Percentiles rank a stretch among this genome's conserved stretches.
Conservation (phyloP, 2,888 invertebrate species). For the Pimpla rufipes region DNA sequence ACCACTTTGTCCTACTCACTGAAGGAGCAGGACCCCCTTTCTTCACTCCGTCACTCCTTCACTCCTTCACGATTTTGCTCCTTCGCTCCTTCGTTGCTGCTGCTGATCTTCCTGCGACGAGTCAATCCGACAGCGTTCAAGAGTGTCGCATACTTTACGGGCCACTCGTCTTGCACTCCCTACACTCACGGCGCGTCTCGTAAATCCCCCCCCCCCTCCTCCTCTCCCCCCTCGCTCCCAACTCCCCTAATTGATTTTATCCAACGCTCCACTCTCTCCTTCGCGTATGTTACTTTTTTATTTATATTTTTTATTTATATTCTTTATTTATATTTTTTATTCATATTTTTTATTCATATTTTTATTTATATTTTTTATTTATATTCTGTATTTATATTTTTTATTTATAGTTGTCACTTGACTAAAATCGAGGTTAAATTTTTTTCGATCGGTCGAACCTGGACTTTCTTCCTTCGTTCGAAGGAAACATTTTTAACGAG, state of each 20-base stretch:
- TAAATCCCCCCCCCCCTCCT: no score
- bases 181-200: constrained; percentile 45
- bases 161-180: constrained; percentile 39
- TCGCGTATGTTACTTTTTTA: neutral
- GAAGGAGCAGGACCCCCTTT: constrained; percentile 41
- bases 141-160: constrained; percentile 70
- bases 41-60: constrained; percentile 58
- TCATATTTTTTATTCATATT: no score
- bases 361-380: no score
- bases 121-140: constrained; percentile 67
- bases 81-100: neutral
- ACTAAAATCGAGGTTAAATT: no score
- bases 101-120: constrained; percentile 58
- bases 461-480: no score
- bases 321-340: no score
- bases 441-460: no score
- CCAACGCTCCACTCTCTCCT: constrained; percentile 4
- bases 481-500: no score
- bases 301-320: no score
- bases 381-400: no score
- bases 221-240: no score
- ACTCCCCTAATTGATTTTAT: constrained; percentile 66
- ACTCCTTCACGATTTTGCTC: constrained; percentile 5
- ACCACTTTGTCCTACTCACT: constrained; percentile 83
- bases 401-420: no score